phyloP scores from a whole-genome alignment of 2,113 vertebrate genomes.

The Syrmaticus mikado region DNA sequence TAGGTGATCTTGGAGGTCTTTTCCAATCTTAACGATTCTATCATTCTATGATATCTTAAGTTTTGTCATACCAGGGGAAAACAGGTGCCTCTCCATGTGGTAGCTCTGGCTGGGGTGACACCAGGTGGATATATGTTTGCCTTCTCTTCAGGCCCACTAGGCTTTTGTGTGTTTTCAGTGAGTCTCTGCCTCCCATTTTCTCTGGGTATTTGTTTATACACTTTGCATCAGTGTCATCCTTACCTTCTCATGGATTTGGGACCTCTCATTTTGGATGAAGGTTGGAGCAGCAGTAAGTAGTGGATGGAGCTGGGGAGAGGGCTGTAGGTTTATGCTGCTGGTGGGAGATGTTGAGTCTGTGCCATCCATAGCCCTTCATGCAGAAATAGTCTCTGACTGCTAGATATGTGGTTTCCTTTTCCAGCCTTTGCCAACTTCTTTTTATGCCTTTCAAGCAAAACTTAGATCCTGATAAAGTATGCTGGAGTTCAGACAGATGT shows the following conservation, averaged over 20 bases:
- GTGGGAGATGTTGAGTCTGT: background rate
- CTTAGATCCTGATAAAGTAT: background rate
- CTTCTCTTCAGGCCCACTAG: background rate
- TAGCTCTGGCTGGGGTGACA: background rate
- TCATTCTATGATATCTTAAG: background rate
- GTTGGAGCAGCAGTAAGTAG: background rate
- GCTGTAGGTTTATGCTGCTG: background rate
- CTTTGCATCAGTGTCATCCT: accelerated
- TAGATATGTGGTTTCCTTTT: background rate
- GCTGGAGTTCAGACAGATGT: background rate
- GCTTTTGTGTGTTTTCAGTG: background rate
- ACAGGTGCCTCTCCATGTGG: background rate
- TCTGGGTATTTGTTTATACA: accelerated
- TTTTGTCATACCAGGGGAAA: background rate
- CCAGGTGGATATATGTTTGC: background rate
- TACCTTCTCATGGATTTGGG: background rate
- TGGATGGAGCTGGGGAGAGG: background rate
- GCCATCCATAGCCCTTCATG: background rate
- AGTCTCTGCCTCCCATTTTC: background rate
- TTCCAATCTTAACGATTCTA: too few relatives aligned
- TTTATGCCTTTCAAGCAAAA: background rate
- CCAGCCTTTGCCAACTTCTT: background rate
- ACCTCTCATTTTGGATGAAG: accelerated
- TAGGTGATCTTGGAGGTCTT: too few relatives aligned
- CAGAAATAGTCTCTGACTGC: background rate